Conservation (phyloP, 2,113 vertebrate genomes). For the Anoura caudifer region DNA sequence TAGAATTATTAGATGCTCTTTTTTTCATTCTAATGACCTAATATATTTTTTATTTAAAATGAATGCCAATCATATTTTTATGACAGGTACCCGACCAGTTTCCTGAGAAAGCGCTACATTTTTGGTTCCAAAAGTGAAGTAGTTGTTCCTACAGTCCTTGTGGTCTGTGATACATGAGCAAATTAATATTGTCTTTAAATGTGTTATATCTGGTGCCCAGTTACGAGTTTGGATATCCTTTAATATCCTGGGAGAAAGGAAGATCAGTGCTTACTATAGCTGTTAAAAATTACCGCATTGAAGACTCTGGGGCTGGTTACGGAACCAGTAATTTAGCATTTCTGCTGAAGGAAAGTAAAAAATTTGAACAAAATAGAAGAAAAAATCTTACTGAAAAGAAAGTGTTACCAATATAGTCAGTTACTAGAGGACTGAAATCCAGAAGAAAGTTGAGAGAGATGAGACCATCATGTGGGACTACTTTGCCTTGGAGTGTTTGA, state of each 20-base stretch:
- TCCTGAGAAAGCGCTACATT: neutral
- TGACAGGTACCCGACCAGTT: neutral
- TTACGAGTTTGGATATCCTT: neutral
- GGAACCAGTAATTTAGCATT: neutral
- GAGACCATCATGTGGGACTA: neutral
- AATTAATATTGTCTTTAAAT: neutral
- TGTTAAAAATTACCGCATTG: neutral
- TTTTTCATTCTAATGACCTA: conserved; percentile 48
- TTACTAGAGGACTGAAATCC: neutral
- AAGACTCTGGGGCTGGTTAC: neutral
- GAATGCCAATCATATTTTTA: conserved; percentile 13
- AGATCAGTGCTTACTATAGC: neutral
- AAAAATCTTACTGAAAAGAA: neutral
- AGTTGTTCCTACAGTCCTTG: neutral
- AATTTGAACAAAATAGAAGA: neutral
- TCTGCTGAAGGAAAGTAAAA: neutral
- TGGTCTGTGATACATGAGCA: neutral
- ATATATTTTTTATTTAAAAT: conserved; percentile 43
- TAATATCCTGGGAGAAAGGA: neutral
- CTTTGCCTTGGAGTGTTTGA: neutral
- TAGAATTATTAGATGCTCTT: conserved; percentile 43
- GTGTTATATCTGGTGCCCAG: neutral
- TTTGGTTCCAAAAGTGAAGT: neutral
- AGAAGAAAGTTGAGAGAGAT: neutral
- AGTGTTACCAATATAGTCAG: neutral